Percentiles rank a stretch among this genome's conserved stretches.
phyloP scores from a whole-genome alignment of 1,140 invertebrate genomes.

The Conus betulinus region DNA sequence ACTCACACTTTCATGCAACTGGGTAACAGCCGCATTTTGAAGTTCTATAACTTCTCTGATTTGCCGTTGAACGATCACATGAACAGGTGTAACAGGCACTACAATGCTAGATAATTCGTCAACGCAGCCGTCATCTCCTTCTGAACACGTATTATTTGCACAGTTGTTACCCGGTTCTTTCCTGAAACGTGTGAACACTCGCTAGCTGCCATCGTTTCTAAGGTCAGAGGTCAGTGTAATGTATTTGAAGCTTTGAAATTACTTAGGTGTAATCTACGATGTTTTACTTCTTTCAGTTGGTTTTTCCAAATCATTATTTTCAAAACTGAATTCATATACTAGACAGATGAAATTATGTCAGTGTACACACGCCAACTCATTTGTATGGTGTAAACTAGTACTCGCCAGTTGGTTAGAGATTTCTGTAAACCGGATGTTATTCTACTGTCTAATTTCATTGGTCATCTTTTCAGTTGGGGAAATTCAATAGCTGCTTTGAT shows the following conservation, averaged over 20 bases:
- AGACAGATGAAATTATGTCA: too few species aligned
- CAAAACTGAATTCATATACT: too few species aligned
- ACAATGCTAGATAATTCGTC: background rate
- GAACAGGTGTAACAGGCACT: background rate
- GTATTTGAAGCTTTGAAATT: background rate
- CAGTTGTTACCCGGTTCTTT: background rate
- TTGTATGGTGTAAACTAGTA: too few species aligned
- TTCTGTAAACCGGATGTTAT: constrained; percentile 18
- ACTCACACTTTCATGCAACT: constrained; percentile 20
- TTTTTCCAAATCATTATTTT: too few species aligned
- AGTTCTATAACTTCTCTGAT: constrained; percentile 20
- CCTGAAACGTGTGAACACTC: background rate
- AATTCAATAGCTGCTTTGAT: constrained; percentile 3
- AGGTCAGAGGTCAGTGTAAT: background rate
- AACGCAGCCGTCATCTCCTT: background rate
- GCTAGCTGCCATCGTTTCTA: background rate
- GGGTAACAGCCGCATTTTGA: constrained; percentile 6
- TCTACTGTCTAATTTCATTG: constrained; percentile 2
- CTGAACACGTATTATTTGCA: background rate
- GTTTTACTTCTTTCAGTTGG: too few species aligned
- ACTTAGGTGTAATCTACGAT: background rate
- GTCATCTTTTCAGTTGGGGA: constrained; percentile 26
- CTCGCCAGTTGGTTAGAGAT: background rate
- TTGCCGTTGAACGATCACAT: constrained; percentile 23
- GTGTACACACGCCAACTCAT: too few species aligned